A percentile compares a stretch with the other conserved stretches of the same genome.
Conservation (phyloP, 2,888 invertebrate genomes). For the Saturnia japonica region DNA sequence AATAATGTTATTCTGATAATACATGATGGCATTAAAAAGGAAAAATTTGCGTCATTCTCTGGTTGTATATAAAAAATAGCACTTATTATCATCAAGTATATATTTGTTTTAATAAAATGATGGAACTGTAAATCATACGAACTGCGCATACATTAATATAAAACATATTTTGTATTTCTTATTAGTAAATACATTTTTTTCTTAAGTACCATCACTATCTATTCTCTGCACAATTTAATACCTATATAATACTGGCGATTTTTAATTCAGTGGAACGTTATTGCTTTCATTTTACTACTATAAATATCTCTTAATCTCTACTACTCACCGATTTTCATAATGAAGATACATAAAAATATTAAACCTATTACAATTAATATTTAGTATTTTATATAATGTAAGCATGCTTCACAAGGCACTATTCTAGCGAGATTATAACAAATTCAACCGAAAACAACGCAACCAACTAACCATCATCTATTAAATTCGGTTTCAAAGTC, state of each 20-base stretch:
- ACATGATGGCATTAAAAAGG: not conserved
- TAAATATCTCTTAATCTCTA: slow-evolving; percentile 37
- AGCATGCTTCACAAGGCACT: slow-evolving; percentile 82
- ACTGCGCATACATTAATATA: slow-evolving; percentile 9
- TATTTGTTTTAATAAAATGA: not conserved
- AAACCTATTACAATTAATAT: slow-evolving; percentile 56
- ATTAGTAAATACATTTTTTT: slow-evolving; percentile 38
- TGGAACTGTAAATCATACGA: slow-evolving; percentile 7
- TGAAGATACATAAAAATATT: slow-evolving; percentile 71
- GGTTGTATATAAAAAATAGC: not conserved
- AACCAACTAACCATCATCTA: slow-evolving; percentile 64
- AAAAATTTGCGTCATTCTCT: not conserved
- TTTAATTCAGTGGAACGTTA: slow-evolving; percentile 65
- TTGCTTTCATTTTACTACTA: slow-evolving; percentile 65
- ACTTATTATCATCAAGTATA: not conserved
- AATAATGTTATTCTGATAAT: not conserved
- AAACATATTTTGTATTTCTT: slow-evolving; percentile 27
- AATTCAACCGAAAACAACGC: slow-evolving; percentile 59
- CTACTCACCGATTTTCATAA: slow-evolving; percentile 49
- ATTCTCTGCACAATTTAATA: slow-evolving; percentile 47
- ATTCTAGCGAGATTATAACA: slow-evolving; percentile 74
- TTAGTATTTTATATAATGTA: slow-evolving; percentile 61
- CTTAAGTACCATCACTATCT: slow-evolving; percentile 47
- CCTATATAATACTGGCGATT: slow-evolving; percentile 64
- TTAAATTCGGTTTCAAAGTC: slow-evolving; percentile 78